These are phyloP conservation scores for Callaeas wilsoni DNA, from an alignment of 2,113 vertebrate genomes.

Conservation along the genomic window DNA sequence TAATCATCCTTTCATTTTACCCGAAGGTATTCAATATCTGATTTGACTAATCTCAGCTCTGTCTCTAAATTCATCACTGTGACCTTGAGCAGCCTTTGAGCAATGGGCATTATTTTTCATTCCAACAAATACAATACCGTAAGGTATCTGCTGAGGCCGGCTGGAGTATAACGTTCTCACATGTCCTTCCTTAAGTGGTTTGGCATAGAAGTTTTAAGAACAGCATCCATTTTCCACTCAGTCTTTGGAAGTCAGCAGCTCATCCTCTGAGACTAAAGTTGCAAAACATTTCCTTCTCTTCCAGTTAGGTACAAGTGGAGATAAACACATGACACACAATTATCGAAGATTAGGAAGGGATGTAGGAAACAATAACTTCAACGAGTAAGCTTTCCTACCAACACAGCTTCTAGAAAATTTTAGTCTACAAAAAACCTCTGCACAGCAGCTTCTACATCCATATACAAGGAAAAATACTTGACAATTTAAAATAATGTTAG, in stretches of 20 bases:
- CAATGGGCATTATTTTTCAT: not conserved
- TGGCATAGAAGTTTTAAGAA: not conserved
- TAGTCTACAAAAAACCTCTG: not conserved
- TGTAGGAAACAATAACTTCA: not conserved
- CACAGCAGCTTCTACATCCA: not conserved
- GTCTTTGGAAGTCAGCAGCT: not conserved
- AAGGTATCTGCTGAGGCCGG: not conserved
- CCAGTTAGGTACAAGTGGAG: not conserved
- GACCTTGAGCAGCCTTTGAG: not conserved
- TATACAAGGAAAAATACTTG: not conserved
- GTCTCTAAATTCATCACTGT: not conserved
- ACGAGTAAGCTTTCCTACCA: not conserved
- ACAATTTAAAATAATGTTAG: not conserved
- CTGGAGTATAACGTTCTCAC: not conserved
- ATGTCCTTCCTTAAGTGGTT: not conserved
- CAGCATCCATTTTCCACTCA: not conserved
- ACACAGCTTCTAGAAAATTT: not conserved
- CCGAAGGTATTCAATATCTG: not conserved
- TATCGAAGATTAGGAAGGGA: not conserved
- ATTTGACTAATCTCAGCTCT: not conserved
- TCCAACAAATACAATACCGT: not conserved
- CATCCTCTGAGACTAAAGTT: not conserved
- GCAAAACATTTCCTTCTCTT: not conserved
- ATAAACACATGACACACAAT: not conserved
- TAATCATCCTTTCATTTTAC: not conserved